Evolutionary conservation across 2,888 invertebrate species (phyloP).

Genomic region (Holacanthella duospinosa): DNA sequence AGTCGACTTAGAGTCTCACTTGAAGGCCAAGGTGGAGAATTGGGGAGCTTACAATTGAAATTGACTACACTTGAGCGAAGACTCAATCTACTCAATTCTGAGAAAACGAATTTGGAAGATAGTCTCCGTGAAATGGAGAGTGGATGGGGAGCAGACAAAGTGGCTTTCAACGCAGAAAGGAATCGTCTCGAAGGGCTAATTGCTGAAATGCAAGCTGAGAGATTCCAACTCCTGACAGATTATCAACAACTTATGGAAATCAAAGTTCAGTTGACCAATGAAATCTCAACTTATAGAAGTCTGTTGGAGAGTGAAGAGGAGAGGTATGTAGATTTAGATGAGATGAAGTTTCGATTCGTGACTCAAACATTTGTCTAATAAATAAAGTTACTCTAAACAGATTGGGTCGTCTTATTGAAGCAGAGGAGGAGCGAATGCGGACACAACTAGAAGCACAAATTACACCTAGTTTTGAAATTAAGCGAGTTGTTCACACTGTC

Average conservation of each 20-base stretch:
- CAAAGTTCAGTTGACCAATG: conserved; percentile 78
- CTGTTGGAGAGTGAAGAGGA: conserved; percentile 73
- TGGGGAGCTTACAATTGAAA: not conserved
- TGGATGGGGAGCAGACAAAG: conserved; percentile 5
- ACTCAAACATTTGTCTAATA: not conserved
- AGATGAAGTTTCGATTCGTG: not conserved
- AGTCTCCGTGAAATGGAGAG: not conserved
- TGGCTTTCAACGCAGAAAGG: not conserved
- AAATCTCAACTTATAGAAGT: conserved; percentile 83
- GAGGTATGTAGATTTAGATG: conserved; percentile 47
- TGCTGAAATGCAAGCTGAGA: not conserved
- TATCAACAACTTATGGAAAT: conserved; percentile 95
- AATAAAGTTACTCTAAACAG: not conserved
- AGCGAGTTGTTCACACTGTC: not conserved
- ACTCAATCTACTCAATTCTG: not conserved
- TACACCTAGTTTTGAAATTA: not conserved
- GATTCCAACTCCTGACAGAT: conserved; percentile 61
- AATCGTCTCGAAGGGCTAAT: not conserved
- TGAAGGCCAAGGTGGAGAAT: not conserved
- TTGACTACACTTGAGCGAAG: not conserved
- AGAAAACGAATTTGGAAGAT: not conserved
- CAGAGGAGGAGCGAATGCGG: not conserved
- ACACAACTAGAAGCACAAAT: not conserved
- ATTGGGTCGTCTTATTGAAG: not conserved
- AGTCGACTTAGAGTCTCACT: not conserved